These are phyloP conservation scores for Toxotes lorentzi DNA, from an alignment of 2,797 vertebrate species.

Conservation along the genomic window DNA sequence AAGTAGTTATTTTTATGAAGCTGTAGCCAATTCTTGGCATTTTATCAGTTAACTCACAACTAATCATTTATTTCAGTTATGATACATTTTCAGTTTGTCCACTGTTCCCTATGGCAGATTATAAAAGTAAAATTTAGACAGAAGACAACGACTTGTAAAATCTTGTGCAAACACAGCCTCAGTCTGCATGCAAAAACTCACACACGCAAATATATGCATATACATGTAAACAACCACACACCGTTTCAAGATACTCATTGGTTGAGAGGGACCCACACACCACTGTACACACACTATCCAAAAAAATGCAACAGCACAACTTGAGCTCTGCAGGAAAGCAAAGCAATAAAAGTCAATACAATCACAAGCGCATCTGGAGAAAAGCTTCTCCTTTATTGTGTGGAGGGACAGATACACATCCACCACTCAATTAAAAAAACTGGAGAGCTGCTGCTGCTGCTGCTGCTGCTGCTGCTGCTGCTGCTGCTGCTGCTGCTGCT, in stretches of 20 bases:
- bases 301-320: not conserved
- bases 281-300: not conserved
- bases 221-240: not conserved
- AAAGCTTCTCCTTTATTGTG: slow-evolving; percentile 1
- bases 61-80: not conserved
- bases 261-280: not conserved
- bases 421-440: not conserved
- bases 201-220: slow-evolving; percentile 1
- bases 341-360: not conserved
- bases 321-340: not conserved
- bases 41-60: not conserved
- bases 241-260: not conserved
- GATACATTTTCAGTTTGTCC: not conserved
- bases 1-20: not conserved
- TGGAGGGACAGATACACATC: slow-evolving; percentile 22
- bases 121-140: not conserved
- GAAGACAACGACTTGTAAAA: not conserved
- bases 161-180: not conserved
- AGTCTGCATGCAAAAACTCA: not conserved
- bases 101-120: not conserved
- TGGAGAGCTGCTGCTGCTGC: not conserved
- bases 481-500: not conserved
- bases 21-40: not conserved
- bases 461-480: not conserved
- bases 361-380: slow-evolving; percentile 22